Evolutionary conservation across 2,888 invertebrate species (phyloP).

Genomic region (Lasioglossum calceatum): DNA sequence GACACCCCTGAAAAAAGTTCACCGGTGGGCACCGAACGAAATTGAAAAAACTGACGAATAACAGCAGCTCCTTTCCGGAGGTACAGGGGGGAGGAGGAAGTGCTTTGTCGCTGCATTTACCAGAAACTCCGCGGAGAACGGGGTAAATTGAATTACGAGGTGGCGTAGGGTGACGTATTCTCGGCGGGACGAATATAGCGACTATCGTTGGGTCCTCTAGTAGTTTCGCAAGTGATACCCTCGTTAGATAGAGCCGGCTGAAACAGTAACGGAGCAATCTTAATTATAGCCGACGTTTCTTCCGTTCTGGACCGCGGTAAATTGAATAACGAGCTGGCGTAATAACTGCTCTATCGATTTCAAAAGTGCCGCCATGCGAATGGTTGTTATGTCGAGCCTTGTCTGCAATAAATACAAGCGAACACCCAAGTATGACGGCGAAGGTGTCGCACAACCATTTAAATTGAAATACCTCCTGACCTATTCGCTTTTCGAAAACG

Average conservation of each 20-base stretch:
- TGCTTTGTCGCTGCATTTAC: conserved; percentile 16
- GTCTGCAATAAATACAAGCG: too few species aligned
- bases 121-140: conserved; percentile 39
- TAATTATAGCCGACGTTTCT: neutral
- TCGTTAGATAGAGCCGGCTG: neutral
- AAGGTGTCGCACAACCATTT: too few species aligned
- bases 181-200: conserved; percentile 1
- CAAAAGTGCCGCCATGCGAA: too few species aligned
- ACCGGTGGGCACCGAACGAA: neutral
- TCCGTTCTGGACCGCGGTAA: neutral
- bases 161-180: conserved; percentile 28
- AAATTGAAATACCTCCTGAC: too few species aligned
- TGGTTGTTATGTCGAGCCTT: too few species aligned
- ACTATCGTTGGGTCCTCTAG: neutral
- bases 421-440: too few species aligned
- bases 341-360: too few species aligned
- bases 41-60: conserved; percentile 4
- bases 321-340: too few species aligned
- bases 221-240: neutral
- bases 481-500: too few species aligned
- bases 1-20: neutral
- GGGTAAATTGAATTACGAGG: conserved; percentile 58
- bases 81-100: neutral
- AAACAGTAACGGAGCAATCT: neutral
- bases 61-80: neutral